Base-by-base conservation (phyloP, 1,140 invertebrate genomes). In the Temnothorax nylanderi region DNA sequence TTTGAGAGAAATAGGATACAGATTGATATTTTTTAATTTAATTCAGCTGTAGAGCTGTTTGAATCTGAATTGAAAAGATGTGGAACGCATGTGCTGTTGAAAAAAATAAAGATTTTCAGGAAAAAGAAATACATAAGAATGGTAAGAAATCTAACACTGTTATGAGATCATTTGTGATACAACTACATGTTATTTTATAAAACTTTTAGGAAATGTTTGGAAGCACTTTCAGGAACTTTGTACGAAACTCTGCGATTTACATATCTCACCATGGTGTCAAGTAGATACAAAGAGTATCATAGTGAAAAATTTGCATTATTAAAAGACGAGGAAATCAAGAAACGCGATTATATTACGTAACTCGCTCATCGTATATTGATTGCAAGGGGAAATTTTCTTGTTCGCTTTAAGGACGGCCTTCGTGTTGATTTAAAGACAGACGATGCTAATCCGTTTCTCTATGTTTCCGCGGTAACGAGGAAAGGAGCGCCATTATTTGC, bases 401-500 rank as follows among this genome's bases (percentile, higher is more conserved):
- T 62, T 62, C 56, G 16, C 10, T 41, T 26, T 10, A 74, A 21
- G 47, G 21, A 60, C 67, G 26, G 47, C 37, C 16, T 71, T 60
- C 41, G 34, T 60, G 26, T 51, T 71, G 32, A 82, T 75, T 56
- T 75, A 49, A 60, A 84, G 69, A 49, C 54, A 60, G 13, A 60
- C 80, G 69, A 58, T 74, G 69, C 32, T 60, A 84, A 75, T 84
- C 69, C 78, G 64, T 85, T 88, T 86, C 60, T 76, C 41, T 41
- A 21, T 60, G 69, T 84, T 84, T 74, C 54, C 56, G 88, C 77
- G 84, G 56, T 64, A 77, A 85, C 44, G 85, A 77, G 64, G 71
- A 88, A 89, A 86, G 77, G 74, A 84, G 77, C 86, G 81, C 60
- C 78, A 87, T 87, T 93, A 92, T 93, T 93, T 93, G 91, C 90